A percentile compares a stretch with the other conserved stretches of the same genome.
phyloP scores from a whole-genome alignment of 1,140 invertebrate species.

The Eumaeus atala region DNA sequence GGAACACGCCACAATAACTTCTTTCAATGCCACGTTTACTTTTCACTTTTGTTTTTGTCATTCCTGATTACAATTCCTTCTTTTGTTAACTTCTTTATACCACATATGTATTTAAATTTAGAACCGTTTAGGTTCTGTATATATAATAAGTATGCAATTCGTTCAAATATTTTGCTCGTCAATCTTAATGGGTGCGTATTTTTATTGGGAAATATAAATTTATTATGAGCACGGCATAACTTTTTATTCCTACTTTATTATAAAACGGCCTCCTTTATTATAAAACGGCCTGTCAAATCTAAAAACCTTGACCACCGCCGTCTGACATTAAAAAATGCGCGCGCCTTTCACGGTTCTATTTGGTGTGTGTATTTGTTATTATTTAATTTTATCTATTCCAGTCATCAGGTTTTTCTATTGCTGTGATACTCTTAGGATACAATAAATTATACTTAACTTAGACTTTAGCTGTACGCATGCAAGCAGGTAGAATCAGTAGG shows the following conservation, averaged over 20 bases:
- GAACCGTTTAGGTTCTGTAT: too few relatives aligned
- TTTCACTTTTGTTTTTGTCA: constrained; percentile 9
- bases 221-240: not conserved
- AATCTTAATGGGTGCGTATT: not conserved
- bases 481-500: too few relatives aligned
- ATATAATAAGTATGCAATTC: too few relatives aligned
- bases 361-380: constrained; percentile 55
- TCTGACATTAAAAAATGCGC: constrained; percentile 63
- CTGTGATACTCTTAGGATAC: too few relatives aligned
- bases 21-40: constrained; percentile 18
- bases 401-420: too few relatives aligned
- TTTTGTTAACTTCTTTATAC: not conserved
- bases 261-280: too few relatives aligned
- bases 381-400: too few relatives aligned
- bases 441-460: too few relatives aligned
- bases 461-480: too few relatives aligned
- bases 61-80: constrained; percentile 1
- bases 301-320: constrained; percentile 67
- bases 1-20: constrained; percentile 20
- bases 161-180: too few relatives aligned
- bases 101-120: not conserved
- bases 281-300: constrained; percentile 35
- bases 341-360: constrained; percentile 65
- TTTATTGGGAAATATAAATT: constrained; percentile 5
- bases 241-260: constrained; percentile 10